phyloP scores from a whole-genome alignment of 53 echinoderm and acorn worm genomes.

The Henricia sp. region DNA sequence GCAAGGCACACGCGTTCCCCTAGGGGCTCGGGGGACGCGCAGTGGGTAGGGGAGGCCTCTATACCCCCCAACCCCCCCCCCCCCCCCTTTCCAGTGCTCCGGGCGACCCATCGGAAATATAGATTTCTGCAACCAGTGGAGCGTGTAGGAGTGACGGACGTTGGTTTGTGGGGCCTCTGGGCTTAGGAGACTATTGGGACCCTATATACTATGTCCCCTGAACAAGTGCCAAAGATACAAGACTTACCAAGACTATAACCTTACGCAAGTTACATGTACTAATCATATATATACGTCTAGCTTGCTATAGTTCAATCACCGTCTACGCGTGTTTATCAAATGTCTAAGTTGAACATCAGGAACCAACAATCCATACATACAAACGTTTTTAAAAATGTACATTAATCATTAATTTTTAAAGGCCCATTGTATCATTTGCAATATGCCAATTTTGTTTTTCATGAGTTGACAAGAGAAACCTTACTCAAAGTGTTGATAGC shows the following conservation, averaged over 20 bases:
- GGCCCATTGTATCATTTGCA: too few relatives aligned
- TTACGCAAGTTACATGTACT: neutral
- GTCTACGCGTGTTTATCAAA: too few relatives aligned
- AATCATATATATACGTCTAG: neutral
- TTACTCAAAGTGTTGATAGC: too few relatives aligned
- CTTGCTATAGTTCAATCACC: neutral
- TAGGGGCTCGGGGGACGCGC: constrained; percentile 24
- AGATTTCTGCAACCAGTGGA: constrained; percentile 73
- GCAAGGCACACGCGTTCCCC: constrained; percentile 30
- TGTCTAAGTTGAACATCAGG: too few relatives aligned
- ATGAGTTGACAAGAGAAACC: too few relatives aligned
- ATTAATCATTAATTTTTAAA: too few relatives aligned
- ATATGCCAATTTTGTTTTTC: too few relatives aligned
- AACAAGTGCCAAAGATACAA: neutral
- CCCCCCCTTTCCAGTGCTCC: constrained; percentile 37
- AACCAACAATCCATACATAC: too few relatives aligned
- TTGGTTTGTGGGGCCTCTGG: constrained; percentile 42
- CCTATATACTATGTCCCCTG: neutral
- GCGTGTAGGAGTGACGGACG: constrained; percentile 53
- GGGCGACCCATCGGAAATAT: constrained; percentile 72
- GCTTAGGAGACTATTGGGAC: constrained; percentile 17
- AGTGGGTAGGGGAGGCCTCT: constrained; percentile 34
- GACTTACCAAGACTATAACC: neutral
- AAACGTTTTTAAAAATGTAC: too few relatives aligned
- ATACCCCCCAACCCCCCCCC: too few relatives aligned